These are phyloP conservation scores for Nephrotoma guestfalica DNA, from an alignment of 2,888 invertebrate genomes.

Conservation along the genomic window DNA sequence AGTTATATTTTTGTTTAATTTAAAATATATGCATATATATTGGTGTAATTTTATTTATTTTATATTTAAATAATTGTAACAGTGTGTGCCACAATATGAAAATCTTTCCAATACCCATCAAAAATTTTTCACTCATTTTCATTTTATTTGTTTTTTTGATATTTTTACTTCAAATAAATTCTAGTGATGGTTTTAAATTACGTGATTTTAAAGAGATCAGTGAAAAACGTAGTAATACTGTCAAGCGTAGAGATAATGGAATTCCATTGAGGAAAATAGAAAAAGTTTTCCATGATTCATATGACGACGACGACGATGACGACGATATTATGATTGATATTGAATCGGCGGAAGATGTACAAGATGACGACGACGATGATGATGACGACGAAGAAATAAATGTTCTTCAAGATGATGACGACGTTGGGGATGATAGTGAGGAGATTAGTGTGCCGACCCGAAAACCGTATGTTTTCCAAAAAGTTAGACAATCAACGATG, in stretches of 20 bases:
- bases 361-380: constrained; percentile 4
- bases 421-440: neutral
- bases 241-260: neutral
- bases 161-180: neutral
- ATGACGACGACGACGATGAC: constrained; percentile 13
- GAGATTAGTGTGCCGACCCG: constrained; percentile 13
- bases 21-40: neutral
- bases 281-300: constrained; percentile 17
- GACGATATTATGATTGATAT: constrained; percentile 5
- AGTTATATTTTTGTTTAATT: neutral
- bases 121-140: neutral
- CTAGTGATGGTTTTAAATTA: constrained; percentile 6
- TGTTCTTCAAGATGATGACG: constrained; percentile 18
- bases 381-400: constrained; percentile 3
- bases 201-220: neutral
- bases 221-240: neutral
- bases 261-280: constrained; percentile 23
- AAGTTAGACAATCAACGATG: constrained; percentile 18
- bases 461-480: constrained; percentile 22
- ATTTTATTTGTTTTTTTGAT: constrained; percentile 1
- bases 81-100: neutral
- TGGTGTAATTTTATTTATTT: neutral
- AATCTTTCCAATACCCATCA: neutral
- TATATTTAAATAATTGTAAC: neutral
- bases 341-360: neutral